Conservation (phyloP, 2,888 invertebrate species). For the Antheraea yamamai region DNA sequence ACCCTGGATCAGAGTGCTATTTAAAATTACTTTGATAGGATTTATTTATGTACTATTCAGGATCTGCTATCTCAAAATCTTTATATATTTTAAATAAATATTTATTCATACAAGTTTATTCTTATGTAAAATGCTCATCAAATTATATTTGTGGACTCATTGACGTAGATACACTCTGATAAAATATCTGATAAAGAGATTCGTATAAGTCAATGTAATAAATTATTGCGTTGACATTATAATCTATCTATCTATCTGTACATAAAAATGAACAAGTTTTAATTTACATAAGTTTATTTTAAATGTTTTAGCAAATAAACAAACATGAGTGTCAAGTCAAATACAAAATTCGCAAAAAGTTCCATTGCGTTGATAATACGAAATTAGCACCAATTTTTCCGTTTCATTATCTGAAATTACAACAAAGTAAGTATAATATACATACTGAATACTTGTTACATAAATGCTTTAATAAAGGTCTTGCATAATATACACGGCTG, state of each 20-base stretch:
- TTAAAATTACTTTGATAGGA: too few relatives aligned
- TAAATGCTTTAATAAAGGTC: not conserved
- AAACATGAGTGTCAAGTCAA: not conserved
- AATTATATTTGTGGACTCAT: not conserved
- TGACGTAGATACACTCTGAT: not conserved
- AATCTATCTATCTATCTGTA: constrained; percentile 1
- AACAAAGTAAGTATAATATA: not conserved
- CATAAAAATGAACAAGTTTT: not conserved
- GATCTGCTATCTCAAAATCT: not conserved
- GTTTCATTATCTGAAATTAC: not conserved
- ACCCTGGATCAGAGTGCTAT: too few relatives aligned
- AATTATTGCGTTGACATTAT: constrained; percentile 3
- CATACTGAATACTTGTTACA: not conserved
- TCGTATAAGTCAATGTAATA: constrained; percentile 5
- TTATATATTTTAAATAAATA: not conserved
- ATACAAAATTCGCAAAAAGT: constrained; percentile 8
- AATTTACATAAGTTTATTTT: constrained; percentile 4
- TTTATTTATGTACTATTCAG: too few relatives aligned
- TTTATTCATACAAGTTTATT: not conserved
- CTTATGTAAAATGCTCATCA: not conserved
- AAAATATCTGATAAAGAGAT: constrained; percentile 11
- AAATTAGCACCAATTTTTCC: constrained; percentile 3
- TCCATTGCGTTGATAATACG: constrained; percentile 6
- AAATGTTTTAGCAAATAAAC: constrained; percentile 1
- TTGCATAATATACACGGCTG: not conserved